Percentiles rank a stretch among this genome's conserved stretches.
phyloP scores from a whole-genome alignment of 2,797 vertebrate species.

The Setipinna tenuifilis region DNA sequence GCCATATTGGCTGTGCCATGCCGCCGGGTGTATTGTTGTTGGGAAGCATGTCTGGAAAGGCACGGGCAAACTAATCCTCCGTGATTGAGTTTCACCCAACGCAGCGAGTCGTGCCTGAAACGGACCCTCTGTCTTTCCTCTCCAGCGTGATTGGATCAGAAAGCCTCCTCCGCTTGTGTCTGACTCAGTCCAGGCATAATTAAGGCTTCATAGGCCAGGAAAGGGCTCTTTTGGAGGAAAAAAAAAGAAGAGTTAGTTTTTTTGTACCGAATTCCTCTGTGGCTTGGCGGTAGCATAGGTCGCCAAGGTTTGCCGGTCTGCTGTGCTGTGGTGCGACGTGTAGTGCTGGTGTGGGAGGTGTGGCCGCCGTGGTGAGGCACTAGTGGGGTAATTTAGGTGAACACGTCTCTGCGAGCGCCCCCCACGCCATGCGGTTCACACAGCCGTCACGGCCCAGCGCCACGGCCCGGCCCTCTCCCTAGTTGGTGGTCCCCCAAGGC shows the following conservation, averaged over 20 bases:
- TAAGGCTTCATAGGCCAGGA: background rate
- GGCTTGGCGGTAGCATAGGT: background rate
- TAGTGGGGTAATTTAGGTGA: background rate
- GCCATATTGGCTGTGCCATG: background rate
- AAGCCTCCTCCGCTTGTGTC: background rate
- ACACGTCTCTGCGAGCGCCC: background rate
- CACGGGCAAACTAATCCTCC: background rate
- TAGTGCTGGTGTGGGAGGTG: background rate
- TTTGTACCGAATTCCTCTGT: background rate
- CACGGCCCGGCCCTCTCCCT: conserved; percentile 23
- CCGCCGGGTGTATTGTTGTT: background rate
- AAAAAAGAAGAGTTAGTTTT: background rate
- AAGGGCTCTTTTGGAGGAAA: background rate
- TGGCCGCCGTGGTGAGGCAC: background rate
- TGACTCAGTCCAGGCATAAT: background rate
- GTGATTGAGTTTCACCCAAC: conserved; percentile 2
- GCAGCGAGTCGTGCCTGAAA: background rate
- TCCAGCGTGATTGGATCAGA: no score
- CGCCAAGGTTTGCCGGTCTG: background rate
- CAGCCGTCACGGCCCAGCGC: background rate
- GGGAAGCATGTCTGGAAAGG: background rate
- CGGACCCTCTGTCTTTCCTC: background rate
- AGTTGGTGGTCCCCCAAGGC: conserved; percentile 67
- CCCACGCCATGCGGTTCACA: background rate
- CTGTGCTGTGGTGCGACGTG: background rate